Evolutionary conservation across 2,888 invertebrate genomes (phyloP), one percentile per base, ranked within the genome.

Genomic region (Pollenia angustigena): DNA sequence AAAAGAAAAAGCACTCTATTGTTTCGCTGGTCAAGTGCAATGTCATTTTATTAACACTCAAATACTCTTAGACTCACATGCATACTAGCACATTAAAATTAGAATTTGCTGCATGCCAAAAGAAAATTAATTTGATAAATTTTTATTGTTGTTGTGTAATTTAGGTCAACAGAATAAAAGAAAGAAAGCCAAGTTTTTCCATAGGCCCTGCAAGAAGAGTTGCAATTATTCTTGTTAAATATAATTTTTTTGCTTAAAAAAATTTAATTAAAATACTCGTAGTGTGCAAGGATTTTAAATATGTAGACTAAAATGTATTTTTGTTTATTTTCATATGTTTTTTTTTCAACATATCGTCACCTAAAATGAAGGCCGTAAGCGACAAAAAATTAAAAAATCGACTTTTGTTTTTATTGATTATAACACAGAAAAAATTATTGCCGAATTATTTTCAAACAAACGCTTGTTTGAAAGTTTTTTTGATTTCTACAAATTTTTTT

Each of bases 11-110:
- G 4, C 44, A 68, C 54, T 72, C 50, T 48, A 68, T 75, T 75
- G 48, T 75, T 85, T 54, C 62, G 48, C 69, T 85, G 80, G 85
- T 85, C 85, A 85, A 85, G 85, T 81, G 75, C 85, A 85, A 85
- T 85, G 85, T 64, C 80, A 69, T 68, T 60, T 74, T 74, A 84
- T 84, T 68, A 75, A 79, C 74, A 74, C 80, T 69, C 69, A 18
- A 76, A 83, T 78, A 10, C 1, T 16, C 56, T 23, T 56, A 10
- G 16, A n/a, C 42, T 44, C 44, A 48, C 46, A 56, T 52, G 52
- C 4, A 52, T 56, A 56, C 32, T 32, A 32, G 32, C 32, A 32
- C 32, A 58, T 78, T 71, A 46, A 50, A 68, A 68, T 58, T 46
- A 60, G 46, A 62, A 75, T 42, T 62, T 62, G 18, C 58, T 64